A percentile compares a stretch with the other conserved stretches of the same genome.
These are phyloP conservation scores for Pristionchus exspectatus DNA, from an alignment of 2,888 invertebrate species.

Conservation along the genomic window DNA sequence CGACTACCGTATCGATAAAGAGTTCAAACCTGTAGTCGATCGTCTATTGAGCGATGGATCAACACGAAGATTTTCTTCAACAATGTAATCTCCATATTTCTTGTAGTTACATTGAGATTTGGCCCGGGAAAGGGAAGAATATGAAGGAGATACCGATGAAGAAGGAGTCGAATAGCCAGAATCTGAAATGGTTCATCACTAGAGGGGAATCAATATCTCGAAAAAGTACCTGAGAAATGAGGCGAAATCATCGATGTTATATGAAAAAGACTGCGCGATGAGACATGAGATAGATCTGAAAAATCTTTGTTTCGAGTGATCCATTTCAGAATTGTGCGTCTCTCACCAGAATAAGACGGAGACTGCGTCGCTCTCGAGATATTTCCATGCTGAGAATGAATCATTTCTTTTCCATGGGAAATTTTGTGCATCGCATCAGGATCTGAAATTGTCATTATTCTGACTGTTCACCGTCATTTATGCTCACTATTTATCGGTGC, in stretches of 20 bases:
- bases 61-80: background rate
- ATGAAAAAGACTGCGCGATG: background rate
- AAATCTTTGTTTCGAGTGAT: background rate
- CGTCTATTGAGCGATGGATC: background rate
- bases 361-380: no score
- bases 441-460: no score
- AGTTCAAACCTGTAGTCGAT: background rate
- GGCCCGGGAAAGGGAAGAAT: background rate
- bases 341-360: no score
- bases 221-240: background rate
- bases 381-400: no score
- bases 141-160: background rate
- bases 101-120: background rate
- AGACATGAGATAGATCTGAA: background rate
- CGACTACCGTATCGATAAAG: background rate
- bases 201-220: background rate
- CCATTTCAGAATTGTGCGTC: no score
- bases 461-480: no score
- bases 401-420: background rate
- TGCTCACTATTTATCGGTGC: no score
- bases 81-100: background rate
- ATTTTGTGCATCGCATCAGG: background rate
- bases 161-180: background rate
- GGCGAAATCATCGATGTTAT: background rate
- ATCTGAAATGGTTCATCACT: background rate